Conservation (phyloP, 2,113 vertebrate genomes). For the Morone saxatilis region DNA sequence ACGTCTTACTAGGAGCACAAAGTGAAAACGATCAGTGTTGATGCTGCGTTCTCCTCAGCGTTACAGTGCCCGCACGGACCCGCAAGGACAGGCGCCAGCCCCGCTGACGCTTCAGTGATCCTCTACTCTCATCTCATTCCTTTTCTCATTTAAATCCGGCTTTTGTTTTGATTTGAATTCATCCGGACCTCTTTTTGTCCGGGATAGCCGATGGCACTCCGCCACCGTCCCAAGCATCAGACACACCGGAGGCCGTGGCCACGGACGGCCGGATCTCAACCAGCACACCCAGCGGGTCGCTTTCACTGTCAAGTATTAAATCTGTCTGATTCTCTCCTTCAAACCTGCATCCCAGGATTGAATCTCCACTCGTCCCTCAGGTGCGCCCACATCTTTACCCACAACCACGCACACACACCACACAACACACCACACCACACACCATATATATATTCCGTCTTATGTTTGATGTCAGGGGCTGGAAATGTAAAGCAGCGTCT, state of each 20-base stretch:
- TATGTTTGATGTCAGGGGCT: not conserved
- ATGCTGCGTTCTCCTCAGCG: constrained; percentile 13
- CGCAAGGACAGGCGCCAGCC: not conserved
- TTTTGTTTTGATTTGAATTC: not conserved
- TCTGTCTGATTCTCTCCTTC: no score
- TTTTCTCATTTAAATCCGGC: no score
- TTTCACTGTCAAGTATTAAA: constrained; percentile 5
- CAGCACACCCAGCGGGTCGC: constrained; percentile 54
- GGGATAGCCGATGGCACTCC: constrained; percentile 57
- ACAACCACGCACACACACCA: no score
- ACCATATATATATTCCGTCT: not conserved
- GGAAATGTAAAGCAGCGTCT: not conserved
- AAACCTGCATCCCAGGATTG: no score
- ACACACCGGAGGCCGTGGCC: constrained; percentile 62
- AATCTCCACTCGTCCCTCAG: no score
- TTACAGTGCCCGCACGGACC: constrained; percentile 23
- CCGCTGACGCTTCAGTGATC: not conserved
- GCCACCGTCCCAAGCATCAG: constrained; percentile 56
- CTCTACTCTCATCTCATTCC: not conserved
- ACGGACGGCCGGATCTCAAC: constrained; percentile 45
- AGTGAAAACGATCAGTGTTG: constrained; percentile 45
- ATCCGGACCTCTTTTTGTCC: constrained; percentile 15
- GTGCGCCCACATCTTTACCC: no score
- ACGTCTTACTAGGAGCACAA: constrained; percentile 68
- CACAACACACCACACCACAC: no score